phyloP scores from a whole-genome alignment of 2,113 vertebrate genomes.

The Tor tambroides region DNA sequence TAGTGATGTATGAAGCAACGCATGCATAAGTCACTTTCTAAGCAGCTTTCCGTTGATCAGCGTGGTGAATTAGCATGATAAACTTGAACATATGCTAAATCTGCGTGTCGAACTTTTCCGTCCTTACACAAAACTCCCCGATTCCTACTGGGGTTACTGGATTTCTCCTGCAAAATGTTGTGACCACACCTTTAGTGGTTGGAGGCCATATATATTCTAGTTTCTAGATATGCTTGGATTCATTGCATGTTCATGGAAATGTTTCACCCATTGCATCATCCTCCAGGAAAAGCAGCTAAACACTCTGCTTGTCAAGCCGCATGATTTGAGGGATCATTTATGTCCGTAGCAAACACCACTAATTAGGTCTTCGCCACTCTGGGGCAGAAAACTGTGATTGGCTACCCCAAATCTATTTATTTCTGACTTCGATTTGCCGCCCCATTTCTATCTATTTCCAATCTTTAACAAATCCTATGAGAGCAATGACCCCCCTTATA shows the following conservation, averaged over 20 bases:
- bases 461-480: slow-evolving; percentile 21
- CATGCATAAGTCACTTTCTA: background rate
- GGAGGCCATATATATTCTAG: background rate
- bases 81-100: background rate
- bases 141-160: background rate
- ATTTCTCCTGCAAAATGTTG: background rate
- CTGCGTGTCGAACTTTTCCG: background rate
- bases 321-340: background rate
- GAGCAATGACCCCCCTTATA: slow-evolving; percentile 24
- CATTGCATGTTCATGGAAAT: background rate
- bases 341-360: background rate
- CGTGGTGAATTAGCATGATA: background rate
- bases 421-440: background rate
- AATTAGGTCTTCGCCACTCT: slow-evolving; percentile 2
- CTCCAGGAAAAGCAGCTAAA: background rate
- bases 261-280: background rate
- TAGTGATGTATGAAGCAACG: background rate
- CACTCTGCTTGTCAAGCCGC: background rate
- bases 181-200: background rate
- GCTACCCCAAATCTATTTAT: slow-evolving; percentile 13
- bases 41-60: background rate
- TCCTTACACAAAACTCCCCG: background rate
- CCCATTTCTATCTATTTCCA: slow-evolving; percentile 24
- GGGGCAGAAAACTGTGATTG: background rate
- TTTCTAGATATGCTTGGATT: background rate